Percentiles rank a stretch among this genome's conserved stretches.
Evolutionary conservation across 2,113 vertebrate species (phyloP).

Genomic region (Megalops atlanticus): DNA sequence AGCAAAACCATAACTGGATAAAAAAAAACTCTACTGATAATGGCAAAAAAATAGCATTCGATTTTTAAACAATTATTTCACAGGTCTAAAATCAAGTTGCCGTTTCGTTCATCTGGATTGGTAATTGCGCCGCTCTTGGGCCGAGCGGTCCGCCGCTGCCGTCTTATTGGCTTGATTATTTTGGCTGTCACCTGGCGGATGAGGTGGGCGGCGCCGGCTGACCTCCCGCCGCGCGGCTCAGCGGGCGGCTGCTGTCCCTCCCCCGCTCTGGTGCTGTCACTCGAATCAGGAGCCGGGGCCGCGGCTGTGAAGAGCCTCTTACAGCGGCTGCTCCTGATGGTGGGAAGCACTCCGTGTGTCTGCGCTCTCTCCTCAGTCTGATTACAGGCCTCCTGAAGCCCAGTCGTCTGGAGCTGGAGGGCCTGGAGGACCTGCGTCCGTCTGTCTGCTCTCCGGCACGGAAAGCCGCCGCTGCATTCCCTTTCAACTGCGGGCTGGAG

Average conservation of each 20-base stretch:
- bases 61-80: background rate
- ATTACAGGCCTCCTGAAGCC: slow-evolving; percentile 2
- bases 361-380: slow-evolving; percentile 2
- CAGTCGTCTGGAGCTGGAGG: background rate
- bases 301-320: slow-evolving; percentile 36
- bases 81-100: background rate
- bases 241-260: background rate
- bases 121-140: background rate
- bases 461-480: too few species aligned
- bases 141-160: background rate
- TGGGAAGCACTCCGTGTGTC: slow-evolving; percentile 7
- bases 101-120: background rate
- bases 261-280: slow-evolving; percentile 31
- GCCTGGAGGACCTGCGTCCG: too few species aligned
- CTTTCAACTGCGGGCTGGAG: too few species aligned
- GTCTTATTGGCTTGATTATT: background rate
- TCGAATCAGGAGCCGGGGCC: slow-evolving; percentile 35
- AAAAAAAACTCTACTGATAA: background rate
- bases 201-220: background rate
- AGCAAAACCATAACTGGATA: background rate
- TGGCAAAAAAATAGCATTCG: background rate
- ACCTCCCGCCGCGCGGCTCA: slow-evolving; percentile 15
- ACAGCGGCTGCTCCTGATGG: slow-evolving; percentile 39
- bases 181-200: slow-evolving; percentile 12
- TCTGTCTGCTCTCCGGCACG: background rate